Conservation (phyloP, 2,888 invertebrate genomes). For the Ophion obscuratus region DNA sequence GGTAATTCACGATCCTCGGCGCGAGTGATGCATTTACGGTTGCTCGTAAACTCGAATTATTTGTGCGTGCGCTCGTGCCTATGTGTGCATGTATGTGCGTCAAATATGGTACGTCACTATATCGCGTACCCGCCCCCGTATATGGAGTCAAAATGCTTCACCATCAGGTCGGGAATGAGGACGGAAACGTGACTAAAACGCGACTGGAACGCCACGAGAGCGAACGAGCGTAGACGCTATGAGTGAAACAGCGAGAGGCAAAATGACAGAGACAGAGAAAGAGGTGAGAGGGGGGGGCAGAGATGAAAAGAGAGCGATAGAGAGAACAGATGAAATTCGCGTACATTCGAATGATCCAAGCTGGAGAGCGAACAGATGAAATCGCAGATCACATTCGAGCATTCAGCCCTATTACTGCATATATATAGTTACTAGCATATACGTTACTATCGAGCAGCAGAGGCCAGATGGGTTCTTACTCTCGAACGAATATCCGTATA, state of each 20-base stretch:
- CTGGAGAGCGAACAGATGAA: conserved; percentile 39
- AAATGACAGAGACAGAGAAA: not conserved
- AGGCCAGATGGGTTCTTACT: conserved; percentile 51
- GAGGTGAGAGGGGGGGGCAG: not conserved
- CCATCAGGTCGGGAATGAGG: conserved; percentile 12
- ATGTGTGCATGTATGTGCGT: conserved; percentile 42
- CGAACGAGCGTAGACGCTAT: not conserved
- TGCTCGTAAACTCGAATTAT: conserved; percentile 77
- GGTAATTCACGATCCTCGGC: conserved; percentile 75
- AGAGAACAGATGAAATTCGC: conserved; percentile 28
- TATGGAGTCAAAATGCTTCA: conserved; percentile 37
- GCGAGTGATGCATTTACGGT: conserved; percentile 74
- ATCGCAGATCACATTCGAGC: conserved; percentile 59
- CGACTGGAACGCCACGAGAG: conserved; percentile 20
- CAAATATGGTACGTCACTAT: conserved; percentile 74
- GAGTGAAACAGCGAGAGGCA: not conserved
- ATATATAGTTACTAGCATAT: conserved; percentile 5
- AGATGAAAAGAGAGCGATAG: not conserved
- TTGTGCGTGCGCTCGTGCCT: conserved; percentile 52
- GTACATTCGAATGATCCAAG: conserved; percentile 47
- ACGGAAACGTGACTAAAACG: conserved; percentile 51
- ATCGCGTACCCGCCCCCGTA: conserved; percentile 34
- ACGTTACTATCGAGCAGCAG: conserved; percentile 11
- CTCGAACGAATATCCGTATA: conserved; percentile 33
- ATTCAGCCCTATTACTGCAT: conserved; percentile 37